phyloP scores from a whole-genome alignment of 2,888 invertebrate species.

The Physocephala rufipes region DNA sequence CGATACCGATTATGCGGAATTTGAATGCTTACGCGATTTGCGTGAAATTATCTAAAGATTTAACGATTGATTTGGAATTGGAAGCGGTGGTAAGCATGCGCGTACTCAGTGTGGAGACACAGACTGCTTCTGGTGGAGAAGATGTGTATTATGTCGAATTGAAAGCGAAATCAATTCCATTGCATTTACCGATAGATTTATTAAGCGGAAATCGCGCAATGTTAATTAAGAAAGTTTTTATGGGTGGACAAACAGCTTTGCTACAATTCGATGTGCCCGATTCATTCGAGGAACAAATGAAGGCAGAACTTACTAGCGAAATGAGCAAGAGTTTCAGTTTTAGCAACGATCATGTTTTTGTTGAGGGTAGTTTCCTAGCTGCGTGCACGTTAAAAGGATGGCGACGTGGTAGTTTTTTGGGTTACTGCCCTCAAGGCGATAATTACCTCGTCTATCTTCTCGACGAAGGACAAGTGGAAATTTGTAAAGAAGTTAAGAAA shows the following conservation, averaged over 20 bases:
- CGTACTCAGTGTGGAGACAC: constrained; percentile 34
- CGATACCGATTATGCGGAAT: constrained; percentile 51
- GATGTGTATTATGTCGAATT: constrained; percentile 45
- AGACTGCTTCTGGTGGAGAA: constrained; percentile 1
- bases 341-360: constrained; percentile 28
- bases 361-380: constrained; percentile 46
- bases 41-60: constrained; percentile 38
- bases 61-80: constrained; percentile 38
- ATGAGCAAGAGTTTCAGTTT: constrained; percentile 33
- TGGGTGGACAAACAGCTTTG: constrained; percentile 44
- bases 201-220: constrained; percentile 37
- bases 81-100: constrained; percentile 46
- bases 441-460: constrained; percentile 46
- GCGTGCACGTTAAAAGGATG: constrained; percentile 45
- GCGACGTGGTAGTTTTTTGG: constrained; percentile 47
- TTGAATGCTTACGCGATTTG: constrained; percentile 50
- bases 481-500: constrained; percentile 45
- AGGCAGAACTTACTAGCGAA: constrained; percentile 37
- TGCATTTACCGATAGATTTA: constrained; percentile 40
- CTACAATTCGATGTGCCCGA: constrained; percentile 28
- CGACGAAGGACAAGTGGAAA: constrained; percentile 47
- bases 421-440: constrained; percentile 40
- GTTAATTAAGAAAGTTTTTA: constrained; percentile 43
- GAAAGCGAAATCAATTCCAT: constrained; percentile 40
- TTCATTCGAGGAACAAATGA: constrained; percentile 25